Conservation (phyloP, 2,888 invertebrate genomes). For the Rugalucina vietnamica region DNA sequence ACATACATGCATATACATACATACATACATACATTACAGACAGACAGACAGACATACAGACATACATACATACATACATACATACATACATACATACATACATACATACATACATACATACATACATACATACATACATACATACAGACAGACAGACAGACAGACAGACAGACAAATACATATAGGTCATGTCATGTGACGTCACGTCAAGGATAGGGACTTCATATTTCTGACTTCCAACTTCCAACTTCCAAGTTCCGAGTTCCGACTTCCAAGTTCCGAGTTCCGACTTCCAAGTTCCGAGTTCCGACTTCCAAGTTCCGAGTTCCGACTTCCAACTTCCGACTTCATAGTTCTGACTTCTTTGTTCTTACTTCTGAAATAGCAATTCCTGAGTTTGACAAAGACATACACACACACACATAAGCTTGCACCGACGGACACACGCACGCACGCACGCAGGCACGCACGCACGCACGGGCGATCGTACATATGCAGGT, state of each 20-base stretch:
- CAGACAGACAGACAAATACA: neutral
- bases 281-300: too few species aligned
- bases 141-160: neutral
- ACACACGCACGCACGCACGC: neutral
- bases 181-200: neutral
- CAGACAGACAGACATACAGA: neutral
- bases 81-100: neutral
- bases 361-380: too few species aligned
- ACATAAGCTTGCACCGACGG: neutral
- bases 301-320: too few species aligned
- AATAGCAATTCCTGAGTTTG: too few species aligned
- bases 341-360: too few species aligned
- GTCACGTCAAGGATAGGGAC: neutral
- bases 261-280: neutral
- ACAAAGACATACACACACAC: neutral
- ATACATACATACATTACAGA: neutral
- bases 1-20: neutral
- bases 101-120: neutral
- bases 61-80: neutral
- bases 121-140: neutral
- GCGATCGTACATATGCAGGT: neutral
- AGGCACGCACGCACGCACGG: neutral
- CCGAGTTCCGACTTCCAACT: too few species aligned
- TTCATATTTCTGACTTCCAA: neutral
- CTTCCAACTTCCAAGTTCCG: neutral